Conservation (phyloP, 2,797 vertebrate species). For the Acridotheres tristis region DNA sequence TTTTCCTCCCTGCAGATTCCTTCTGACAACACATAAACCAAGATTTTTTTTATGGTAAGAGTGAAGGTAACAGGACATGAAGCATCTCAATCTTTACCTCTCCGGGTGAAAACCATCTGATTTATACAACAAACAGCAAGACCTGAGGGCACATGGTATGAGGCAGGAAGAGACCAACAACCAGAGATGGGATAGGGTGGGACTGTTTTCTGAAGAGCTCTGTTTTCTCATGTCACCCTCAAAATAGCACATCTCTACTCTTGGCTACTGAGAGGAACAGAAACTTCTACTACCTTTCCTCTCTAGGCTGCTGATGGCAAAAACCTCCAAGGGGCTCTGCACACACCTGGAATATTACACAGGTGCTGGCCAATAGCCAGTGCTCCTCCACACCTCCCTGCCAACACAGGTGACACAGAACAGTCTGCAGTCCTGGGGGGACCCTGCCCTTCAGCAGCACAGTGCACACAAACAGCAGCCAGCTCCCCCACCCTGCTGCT, state of each 20-base stretch:
- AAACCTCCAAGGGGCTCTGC: background rate
- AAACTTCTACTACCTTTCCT: background rate
- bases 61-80: background rate
- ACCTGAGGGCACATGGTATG: background rate
- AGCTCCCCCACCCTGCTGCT: background rate
- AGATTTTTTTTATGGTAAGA: background rate
- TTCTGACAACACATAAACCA: background rate
- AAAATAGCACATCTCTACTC: background rate
- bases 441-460: too few relatives aligned
- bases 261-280: background rate
- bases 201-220: background rate
- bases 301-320: background rate
- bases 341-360: background rate
- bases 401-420: background rate
- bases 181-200: background rate
- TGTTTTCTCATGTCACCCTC: background rate
- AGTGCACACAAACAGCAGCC: background rate
- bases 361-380: background rate
- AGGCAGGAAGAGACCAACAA: background rate
- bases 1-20: background rate
- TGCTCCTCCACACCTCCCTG: background rate
- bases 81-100: background rate
- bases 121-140: background rate
- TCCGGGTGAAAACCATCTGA: background rate
- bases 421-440: background rate